Conservation (phyloP, 2,113 vertebrate genomes). For the Rhinoptilus africanus region DNA sequence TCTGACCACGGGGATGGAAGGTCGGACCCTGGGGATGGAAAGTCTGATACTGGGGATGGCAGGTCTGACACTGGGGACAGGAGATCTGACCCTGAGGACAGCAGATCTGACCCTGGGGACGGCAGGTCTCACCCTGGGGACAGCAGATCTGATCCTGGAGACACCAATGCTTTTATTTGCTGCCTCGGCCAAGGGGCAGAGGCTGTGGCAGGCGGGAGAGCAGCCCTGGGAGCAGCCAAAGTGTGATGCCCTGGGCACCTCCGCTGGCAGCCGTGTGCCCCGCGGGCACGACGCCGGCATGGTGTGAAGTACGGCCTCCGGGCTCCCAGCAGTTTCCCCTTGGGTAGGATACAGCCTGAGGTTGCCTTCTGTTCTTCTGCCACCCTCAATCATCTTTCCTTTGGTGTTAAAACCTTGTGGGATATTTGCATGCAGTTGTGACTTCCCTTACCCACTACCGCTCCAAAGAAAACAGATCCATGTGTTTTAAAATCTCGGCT, state of each 20-base stretch:
- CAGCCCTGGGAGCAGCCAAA: neutral
- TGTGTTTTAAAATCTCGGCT: constrained; percentile 33
- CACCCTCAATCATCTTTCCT: neutral
- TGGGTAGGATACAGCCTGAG: neutral
- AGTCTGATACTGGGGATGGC: too few species aligned
- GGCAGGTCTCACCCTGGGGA: too few species aligned
- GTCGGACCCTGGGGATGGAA: too few species aligned
- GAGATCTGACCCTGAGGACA: too few species aligned
- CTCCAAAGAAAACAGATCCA: constrained; percentile 42
- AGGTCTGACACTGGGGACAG: rapidly evolving
- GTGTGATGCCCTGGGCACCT: neutral
- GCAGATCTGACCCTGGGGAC: neutral
- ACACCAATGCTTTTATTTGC: neutral
- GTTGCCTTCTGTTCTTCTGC: neutral
- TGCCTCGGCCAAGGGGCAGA: rapidly evolving
- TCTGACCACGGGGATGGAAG: neutral
- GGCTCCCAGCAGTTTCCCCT: neutral
- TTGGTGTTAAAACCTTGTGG: neutral
- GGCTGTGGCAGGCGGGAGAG: rapidly evolving
- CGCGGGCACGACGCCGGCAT: rapidly evolving
- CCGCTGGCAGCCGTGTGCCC: neutral
- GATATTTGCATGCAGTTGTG: neutral
- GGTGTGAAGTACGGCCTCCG: neutral
- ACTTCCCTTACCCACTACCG: neutral
- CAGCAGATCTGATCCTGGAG: neutral